phyloP scores from a whole-genome alignment of 2,797 vertebrate species.

The Cossypha polioptera region DNA sequence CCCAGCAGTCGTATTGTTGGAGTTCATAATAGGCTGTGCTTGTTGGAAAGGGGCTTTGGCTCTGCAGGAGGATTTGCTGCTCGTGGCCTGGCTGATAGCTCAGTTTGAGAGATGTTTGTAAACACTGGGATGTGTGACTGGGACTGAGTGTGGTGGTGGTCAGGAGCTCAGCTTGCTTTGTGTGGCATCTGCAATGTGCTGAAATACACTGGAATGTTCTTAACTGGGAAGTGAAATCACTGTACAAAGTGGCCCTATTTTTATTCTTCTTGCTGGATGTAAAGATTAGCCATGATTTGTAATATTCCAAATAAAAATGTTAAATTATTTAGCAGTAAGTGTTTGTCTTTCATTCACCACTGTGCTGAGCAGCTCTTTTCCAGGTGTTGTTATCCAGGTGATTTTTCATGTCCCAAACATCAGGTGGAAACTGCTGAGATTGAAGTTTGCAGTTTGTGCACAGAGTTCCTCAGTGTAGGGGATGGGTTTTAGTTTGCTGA shows the following conservation, averaged over 20 bases:
- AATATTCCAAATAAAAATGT: slow-evolving; percentile 45
- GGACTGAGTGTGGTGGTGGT: not conserved
- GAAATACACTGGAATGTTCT: not conserved
- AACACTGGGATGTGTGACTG: not conserved
- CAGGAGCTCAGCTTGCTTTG: not conserved
- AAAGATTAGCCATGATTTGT: slow-evolving; percentile 7
- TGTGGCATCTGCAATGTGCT: not conserved
- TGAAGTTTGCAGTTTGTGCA: not conserved
- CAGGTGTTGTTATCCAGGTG: not conserved
- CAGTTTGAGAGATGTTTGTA: not conserved
- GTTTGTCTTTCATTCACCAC: slow-evolving; percentile 53
- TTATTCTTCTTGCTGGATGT: not conserved
- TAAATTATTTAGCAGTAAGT: slow-evolving; percentile 48
- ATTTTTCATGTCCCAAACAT: not conserved
- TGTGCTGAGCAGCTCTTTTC: not conserved
- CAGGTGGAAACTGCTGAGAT: not conserved
- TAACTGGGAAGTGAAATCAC: not conserved
- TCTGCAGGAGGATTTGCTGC: not conserved
- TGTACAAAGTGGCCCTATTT: not conserved
- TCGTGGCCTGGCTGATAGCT: not conserved
- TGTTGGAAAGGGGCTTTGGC: not conserved
- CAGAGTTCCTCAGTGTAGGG: not conserved
- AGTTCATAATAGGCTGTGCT: not conserved
- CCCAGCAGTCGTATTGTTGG: slow-evolving; percentile 8
- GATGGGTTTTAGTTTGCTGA: not conserved